Conservation (phyloP, 2,113 vertebrate species). For the Willisornis vidua region DNA sequence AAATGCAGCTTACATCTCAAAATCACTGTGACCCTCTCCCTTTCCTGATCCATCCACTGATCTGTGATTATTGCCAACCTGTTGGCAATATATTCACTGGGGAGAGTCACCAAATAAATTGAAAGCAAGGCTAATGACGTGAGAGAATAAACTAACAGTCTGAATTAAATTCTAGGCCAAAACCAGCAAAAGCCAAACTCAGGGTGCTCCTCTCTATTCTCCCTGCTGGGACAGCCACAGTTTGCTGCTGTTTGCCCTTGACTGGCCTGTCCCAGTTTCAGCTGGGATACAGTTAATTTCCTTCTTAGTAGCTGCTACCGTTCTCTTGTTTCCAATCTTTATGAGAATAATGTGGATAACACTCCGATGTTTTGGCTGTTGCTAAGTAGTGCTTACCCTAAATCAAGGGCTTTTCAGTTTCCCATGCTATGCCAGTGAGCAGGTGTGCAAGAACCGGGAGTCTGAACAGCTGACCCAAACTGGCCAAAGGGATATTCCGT, state of each 20-base stretch:
- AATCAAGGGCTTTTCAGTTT: not conserved
- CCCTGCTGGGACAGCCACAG: not conserved
- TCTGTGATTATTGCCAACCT: not conserved
- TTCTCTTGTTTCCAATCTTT: not conserved
- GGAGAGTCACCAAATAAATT: not conserved
- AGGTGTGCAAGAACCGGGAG: not conserved
- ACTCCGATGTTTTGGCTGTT: not conserved
- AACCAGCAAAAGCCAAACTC: not conserved
- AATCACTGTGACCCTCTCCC: not conserved
- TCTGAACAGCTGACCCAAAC: not conserved
- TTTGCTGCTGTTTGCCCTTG: not conserved
- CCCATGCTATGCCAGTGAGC: not conserved
- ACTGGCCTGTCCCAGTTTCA: not conserved
- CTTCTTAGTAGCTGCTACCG: not conserved
- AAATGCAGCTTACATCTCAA: not conserved
- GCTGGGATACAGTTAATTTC: not conserved
- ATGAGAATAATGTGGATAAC: not conserved
- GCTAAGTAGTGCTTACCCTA: not conserved
- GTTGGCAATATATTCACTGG: not conserved
- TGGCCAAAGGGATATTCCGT: not conserved
- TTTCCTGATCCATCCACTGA: not conserved
- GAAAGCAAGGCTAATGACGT: not conserved
- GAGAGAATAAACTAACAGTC: not conserved
- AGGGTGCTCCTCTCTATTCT: not conserved
- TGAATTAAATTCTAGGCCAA: not conserved